Percentiles rank a stretch among this genome's conserved stretches.
These are phyloP conservation scores for Drosophila quinaria DNA, from an alignment of 2,888 invertebrate genomes.

Conservation along the genomic window DNA sequence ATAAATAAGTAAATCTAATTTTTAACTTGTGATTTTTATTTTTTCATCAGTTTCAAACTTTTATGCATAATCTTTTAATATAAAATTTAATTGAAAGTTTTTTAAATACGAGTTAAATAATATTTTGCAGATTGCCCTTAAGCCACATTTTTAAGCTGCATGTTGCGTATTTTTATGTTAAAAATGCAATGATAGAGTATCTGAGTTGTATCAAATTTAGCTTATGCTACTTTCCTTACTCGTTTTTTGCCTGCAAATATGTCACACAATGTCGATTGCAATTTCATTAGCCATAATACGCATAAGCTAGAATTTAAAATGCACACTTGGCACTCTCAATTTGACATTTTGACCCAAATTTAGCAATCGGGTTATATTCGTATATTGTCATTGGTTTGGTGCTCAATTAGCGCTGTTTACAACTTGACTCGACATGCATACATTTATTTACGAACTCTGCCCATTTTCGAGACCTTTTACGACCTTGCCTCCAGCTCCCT, in stretches of 20 bases:
- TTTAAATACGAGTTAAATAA: too few relatives aligned
- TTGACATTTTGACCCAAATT: conserved; percentile 75
- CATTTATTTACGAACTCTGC: conserved; percentile 32
- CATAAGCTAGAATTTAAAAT: conserved; percentile 62
- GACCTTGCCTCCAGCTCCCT: conserved; percentile 48
- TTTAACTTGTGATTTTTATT: not conserved
- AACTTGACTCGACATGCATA: conserved; percentile 16
- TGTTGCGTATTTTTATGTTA: not conserved
- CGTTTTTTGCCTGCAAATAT: conserved; percentile 4
- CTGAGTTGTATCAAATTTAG: not conserved
- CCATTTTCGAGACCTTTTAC: conserved; percentile 51
- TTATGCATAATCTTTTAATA: too few relatives aligned
- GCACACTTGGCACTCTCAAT: conserved; percentile 65
- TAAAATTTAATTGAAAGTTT: too few relatives aligned
- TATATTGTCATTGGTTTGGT: conserved; percentile 35
- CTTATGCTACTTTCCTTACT: not conserved
- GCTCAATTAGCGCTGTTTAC: conserved; percentile 47
- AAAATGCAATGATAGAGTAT: conserved; percentile 12
- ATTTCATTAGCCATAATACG: conserved; percentile 59
- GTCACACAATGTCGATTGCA: conserved; percentile 55
- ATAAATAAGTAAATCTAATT: too few relatives aligned
- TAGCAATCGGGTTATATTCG: conserved; percentile 12
- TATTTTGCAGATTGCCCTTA: too few relatives aligned
- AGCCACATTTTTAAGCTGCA: not conserved
- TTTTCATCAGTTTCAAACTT: not conserved